phyloP scores from a whole-genome alignment of 2,113 vertebrate genomes.

The Hassar affinis region DNA sequence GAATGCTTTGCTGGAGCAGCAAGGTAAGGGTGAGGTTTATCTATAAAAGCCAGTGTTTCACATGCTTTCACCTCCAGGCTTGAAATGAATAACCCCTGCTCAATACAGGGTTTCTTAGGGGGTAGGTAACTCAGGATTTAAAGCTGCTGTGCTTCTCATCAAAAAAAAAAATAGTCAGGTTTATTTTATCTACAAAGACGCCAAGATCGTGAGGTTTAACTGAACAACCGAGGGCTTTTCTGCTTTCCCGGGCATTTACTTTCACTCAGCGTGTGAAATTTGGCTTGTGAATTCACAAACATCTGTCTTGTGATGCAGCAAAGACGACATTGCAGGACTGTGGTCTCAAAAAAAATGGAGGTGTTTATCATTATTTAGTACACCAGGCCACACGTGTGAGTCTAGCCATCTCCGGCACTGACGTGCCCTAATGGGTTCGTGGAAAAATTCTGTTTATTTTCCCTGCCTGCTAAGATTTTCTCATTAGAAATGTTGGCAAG shows the following conservation, averaged over 20 bases:
- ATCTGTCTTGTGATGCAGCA: not conserved
- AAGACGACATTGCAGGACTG: not conserved
- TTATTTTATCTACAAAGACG: not conserved
- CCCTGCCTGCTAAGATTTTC: not conserved
- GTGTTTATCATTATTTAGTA: not conserved
- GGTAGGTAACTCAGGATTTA: not conserved
- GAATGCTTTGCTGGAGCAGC: conserved; percentile 95
- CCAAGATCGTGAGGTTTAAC: not conserved
- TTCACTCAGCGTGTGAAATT: not conserved
- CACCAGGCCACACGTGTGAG: not conserved
- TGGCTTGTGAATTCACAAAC: not conserved
- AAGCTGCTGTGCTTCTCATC: not conserved
- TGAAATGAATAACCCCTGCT: not conserved
- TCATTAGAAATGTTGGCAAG: not conserved
- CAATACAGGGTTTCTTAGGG: too few relatives aligned
- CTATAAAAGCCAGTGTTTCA: not conserved
- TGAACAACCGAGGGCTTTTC: not conserved
- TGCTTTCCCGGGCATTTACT: not conserved
- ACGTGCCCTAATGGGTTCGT: not conserved
- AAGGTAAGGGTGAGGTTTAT: conserved; percentile 77
- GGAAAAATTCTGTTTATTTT: not conserved
- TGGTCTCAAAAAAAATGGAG: not conserved
- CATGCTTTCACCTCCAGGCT: not conserved
- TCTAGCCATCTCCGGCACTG: not conserved
- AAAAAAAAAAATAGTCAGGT: not conserved